Conservation (phyloP, 2,888 invertebrate genomes). For the Lobophora halterata region DNA sequence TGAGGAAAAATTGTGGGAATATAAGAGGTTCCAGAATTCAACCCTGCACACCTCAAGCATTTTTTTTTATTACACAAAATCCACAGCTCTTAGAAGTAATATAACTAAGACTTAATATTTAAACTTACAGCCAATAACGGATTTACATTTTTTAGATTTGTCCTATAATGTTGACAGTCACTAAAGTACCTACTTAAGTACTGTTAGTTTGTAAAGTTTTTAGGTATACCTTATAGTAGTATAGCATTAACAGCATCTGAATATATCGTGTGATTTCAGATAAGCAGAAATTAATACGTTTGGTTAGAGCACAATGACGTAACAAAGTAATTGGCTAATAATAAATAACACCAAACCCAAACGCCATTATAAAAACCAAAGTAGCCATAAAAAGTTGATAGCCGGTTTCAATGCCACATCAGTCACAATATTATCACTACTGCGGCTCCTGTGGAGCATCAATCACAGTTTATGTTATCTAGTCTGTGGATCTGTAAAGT, state of each 20-base stretch:
- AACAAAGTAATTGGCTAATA: not conserved
- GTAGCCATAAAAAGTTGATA: constrained; percentile 4
- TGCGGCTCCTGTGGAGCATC: constrained; percentile 12
- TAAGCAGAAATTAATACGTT: not conserved
- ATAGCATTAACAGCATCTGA: too few species aligned
- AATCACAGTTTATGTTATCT: constrained; percentile 9
- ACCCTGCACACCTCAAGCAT: too few species aligned
- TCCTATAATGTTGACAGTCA: too few species aligned
- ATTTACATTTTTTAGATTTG: too few species aligned
- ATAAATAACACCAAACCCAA: constrained; percentile 2
- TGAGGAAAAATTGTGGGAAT: not conserved
- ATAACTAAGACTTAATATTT: too few species aligned
- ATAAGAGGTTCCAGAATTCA: not conserved
- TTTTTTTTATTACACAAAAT: too few species aligned
- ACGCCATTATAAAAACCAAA: constrained; percentile 6
- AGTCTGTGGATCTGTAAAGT: not conserved
- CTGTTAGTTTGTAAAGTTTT: too few species aligned
- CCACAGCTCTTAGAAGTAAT: too few species aligned
- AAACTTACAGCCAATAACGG: too few species aligned
- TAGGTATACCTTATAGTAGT: too few species aligned
- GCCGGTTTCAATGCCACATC: constrained; percentile 1
- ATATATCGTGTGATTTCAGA: not conserved
- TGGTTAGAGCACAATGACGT: too few species aligned
- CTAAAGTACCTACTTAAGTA: too few species aligned
- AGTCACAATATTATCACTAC: constrained; percentile 1